Evolutionary conservation across 2,113 vertebrate species (phyloP), one percentile per base, ranked within the genome.

Genomic region (Tiliqua scincoides): DNA sequence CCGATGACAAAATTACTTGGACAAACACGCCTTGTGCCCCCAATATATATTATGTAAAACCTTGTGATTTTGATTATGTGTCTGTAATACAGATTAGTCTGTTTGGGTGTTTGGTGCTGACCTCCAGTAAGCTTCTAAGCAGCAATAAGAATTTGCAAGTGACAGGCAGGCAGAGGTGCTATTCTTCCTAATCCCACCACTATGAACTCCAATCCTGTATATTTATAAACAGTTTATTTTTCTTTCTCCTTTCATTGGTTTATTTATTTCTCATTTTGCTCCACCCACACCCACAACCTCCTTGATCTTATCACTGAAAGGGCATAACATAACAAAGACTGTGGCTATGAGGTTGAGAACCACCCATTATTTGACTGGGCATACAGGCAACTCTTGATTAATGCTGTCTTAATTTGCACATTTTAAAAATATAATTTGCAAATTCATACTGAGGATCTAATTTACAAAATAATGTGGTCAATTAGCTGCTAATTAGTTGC

Each of bases 41-140:
- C 23, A 9, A 93, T 93, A 94, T 94, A 95, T 93, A 91, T 95
- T 95, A 95, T 95, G 94, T 93, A 95, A 95, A 95, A 94, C 93
- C 91, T 95, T 94, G 94, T 95, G 93, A 94, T 89, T 95, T 95
- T 93, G 92, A 95, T 95, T 95, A 95, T 93, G 91, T 70, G 91
- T 94, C 93, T 94, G 87, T 93, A 95, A 94, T 91, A 92, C 93
- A 94, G 92, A 92, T 95, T 95, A 95, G 94, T 90, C 92, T 94
- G 94, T 95, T 95, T 95, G 93, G 93, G 91, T 95, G 95, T 95
- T 95, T 93, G 91, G 94, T 94, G 92, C 94, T 94, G 94, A 95
- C 94, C 94, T 94, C 92, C 90, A 91, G 88, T 95, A 95, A 95
- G 94, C 95, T 94, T 89, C 93, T 94, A 95, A 94, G 94, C 91